Evolutionary conservation across 2,797 vertebrate genomes (phyloP).

Genomic region (Sebastes dallii): DNA sequence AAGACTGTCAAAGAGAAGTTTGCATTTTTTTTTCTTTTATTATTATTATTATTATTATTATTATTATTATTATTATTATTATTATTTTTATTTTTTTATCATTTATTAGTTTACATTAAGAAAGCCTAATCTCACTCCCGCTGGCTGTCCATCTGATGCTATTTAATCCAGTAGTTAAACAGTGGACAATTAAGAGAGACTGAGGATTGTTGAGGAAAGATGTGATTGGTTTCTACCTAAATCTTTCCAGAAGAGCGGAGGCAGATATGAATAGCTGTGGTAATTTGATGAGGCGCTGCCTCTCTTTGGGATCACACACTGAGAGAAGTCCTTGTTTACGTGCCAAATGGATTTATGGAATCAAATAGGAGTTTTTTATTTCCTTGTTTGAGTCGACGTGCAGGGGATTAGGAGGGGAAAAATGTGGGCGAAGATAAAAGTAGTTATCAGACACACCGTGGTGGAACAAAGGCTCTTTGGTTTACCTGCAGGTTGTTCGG

Average conservation of each 20-base stretch:
- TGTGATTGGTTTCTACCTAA: conserved; percentile 77
- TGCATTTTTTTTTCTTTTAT: background rate
- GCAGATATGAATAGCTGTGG: conserved; percentile 77
- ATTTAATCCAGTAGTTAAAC: conserved; percentile 67
- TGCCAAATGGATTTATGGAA: conserved; percentile 83
- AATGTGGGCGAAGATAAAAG: conserved; percentile 73
- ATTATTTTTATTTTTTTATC: background rate
- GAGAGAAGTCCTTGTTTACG: conserved; percentile 81
- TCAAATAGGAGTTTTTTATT: conserved; percentile 80
- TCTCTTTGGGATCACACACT: conserved; percentile 74
- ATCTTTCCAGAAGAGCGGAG: conserved; percentile 71
- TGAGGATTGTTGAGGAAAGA: conserved; percentile 74
- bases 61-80: background rate
- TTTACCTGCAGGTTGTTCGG: conserved; percentile 51
- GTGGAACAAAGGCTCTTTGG: conserved; percentile 69
- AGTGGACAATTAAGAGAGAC: conserved; percentile 71
- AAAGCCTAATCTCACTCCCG: conserved; percentile 23
- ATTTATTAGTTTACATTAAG: conserved; percentile 23
- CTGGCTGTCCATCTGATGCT: conserved; percentile 55
- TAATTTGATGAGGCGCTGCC: conserved; percentile 79
- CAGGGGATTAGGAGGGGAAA: conserved; percentile 72
- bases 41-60: background rate
- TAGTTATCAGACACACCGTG: conserved; percentile 64
- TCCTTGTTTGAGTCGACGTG: conserved; percentile 76
- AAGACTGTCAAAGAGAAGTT: background rate